Conservation (phyloP, 1,140 invertebrate genomes). For the Drosophila littoralis region DNA sequence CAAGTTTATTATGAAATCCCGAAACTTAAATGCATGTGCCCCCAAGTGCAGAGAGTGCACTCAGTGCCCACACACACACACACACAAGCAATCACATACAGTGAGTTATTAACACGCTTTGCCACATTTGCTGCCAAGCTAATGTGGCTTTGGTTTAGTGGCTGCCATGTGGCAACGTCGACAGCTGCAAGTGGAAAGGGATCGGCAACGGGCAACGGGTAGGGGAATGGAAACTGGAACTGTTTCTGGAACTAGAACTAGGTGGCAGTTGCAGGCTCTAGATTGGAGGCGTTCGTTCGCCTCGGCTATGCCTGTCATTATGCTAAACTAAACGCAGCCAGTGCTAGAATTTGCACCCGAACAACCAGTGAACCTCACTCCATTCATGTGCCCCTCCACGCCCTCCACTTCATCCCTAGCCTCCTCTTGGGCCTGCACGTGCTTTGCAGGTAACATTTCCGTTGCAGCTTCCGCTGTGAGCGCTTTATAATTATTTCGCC, state of each 20-base stretch:
- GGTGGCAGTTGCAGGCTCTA: background rate
- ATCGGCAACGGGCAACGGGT: background rate
- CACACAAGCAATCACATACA: constrained; percentile 28
- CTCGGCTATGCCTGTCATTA: constrained; percentile 73
- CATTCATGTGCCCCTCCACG: constrained; percentile 13
- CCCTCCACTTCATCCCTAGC: background rate
- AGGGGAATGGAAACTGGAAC: background rate
- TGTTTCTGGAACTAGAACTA: background rate
- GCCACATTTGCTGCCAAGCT: constrained; percentile 80
- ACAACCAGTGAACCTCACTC: constrained; percentile 40
- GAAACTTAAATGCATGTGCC: constrained; percentile 74
- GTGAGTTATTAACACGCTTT: constrained; percentile 83
- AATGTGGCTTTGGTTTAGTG: constrained; percentile 81
- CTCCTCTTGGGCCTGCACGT: constrained; percentile 54
- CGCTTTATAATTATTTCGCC: constrained; percentile 83
- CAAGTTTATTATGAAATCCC: constrained; percentile 79
- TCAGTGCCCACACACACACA: constrained; percentile 35
- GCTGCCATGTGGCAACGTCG: constrained; percentile 54
- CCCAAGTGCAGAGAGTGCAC: constrained; percentile 66
- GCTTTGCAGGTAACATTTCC: constrained; percentile 83
- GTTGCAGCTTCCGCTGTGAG: constrained; percentile 80
- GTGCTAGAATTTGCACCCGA: constrained; percentile 81
- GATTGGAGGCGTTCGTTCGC: constrained; percentile 48
- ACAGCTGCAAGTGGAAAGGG: background rate
- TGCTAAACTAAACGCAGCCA: constrained; percentile 82